Percentiles rank a stretch among this genome's conserved stretches.
phyloP scores from a whole-genome alignment of 2,797 vertebrate genomes.

The Acrossocheilus fasciatus region DNA sequence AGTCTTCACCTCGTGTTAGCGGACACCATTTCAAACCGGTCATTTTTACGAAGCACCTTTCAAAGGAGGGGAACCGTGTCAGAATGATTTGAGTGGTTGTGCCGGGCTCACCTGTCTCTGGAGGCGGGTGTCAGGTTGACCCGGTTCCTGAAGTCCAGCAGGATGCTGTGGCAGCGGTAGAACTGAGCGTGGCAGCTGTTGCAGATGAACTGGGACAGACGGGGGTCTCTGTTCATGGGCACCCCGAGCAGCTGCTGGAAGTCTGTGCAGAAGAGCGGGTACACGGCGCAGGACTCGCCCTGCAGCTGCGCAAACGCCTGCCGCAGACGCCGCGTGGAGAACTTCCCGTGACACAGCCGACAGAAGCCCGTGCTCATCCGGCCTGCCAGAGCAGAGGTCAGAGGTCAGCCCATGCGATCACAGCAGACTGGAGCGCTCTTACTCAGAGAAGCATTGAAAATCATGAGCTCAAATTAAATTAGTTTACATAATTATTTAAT shows the following conservation, averaged over 20 bases:
- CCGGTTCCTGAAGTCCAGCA: slow-evolving; percentile 88
- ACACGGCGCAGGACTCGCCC: slow-evolving; percentile 63
- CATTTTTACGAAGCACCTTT: too few relatives aligned
- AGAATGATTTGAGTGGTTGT: too few relatives aligned
- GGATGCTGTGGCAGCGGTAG: slow-evolving; percentile 92
- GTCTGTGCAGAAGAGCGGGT: slow-evolving; percentile 85
- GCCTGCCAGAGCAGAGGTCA: slow-evolving; percentile 68
- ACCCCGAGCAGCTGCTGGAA: slow-evolving; percentile 93
- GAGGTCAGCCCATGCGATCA: background rate
- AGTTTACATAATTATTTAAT: too few relatives aligned
- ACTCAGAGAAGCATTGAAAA: background rate
- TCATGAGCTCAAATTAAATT: too few relatives aligned
- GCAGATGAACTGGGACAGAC: slow-evolving; percentile 89
- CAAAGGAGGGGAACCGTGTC: too few relatives aligned
- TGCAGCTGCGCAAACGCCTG: slow-evolving; percentile 85
- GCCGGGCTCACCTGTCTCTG: slow-evolving; percentile 73
- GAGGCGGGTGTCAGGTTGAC: slow-evolving; percentile 83
- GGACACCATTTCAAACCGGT: too few relatives aligned
- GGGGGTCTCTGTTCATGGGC: slow-evolving; percentile 83
- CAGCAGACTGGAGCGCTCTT: background rate
- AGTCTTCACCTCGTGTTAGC: too few relatives aligned
- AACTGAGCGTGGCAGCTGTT: slow-evolving; percentile 95
- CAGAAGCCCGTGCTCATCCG: slow-evolving; percentile 81
- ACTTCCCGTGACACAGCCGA: slow-evolving; percentile 94
- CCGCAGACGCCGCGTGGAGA: slow-evolving; percentile 88